Percentiles rank a stretch among this genome's conserved stretches.
phyloP scores from a whole-genome alignment of 2,888 invertebrate genomes.

The Eugnorisma glareosa region DNA sequence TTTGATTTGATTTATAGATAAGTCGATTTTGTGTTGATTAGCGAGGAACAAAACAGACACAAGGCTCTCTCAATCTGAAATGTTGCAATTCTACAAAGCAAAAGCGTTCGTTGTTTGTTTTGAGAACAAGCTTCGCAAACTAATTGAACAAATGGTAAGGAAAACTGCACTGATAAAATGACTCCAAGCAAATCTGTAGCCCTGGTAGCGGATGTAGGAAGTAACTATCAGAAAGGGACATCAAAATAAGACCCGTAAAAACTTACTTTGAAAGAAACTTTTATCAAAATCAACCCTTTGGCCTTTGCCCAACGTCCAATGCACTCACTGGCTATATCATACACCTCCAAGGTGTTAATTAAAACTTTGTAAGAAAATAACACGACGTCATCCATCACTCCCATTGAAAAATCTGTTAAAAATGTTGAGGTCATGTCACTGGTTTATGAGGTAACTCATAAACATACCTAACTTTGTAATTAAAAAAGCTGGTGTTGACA shows the following conservation, averaged over 20 bases:
- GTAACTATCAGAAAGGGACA: conserved; percentile 51
- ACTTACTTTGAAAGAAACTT: conserved; percentile 39
- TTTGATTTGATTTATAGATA: too few relatives aligned
- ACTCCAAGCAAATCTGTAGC: conserved; percentile 7
- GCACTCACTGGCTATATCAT: background rate
- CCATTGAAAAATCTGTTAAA: background rate
- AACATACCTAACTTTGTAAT: background rate
- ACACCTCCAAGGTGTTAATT: background rate
- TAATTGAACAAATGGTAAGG: background rate
- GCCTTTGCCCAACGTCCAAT: conserved; percentile 12
- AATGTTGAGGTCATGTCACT: background rate
- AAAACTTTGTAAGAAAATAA: background rate
- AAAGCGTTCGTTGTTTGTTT: conserved; percentile 7
- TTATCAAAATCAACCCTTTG: conserved; percentile 36
- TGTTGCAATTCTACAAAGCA: background rate
- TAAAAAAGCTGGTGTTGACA: conserved; percentile 13
- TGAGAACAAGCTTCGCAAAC: background rate
- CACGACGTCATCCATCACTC: background rate
- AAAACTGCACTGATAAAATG: background rate
- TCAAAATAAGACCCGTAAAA: conserved; percentile 53
- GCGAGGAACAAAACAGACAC: background rate
- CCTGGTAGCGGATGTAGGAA: conserved; percentile 2
- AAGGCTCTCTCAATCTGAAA: background rate
- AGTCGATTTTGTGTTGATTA: background rate
- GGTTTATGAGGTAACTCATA: background rate